Conservation (phyloP, 2,888 invertebrate genomes). For the Sphinx pinastri region DNA sequence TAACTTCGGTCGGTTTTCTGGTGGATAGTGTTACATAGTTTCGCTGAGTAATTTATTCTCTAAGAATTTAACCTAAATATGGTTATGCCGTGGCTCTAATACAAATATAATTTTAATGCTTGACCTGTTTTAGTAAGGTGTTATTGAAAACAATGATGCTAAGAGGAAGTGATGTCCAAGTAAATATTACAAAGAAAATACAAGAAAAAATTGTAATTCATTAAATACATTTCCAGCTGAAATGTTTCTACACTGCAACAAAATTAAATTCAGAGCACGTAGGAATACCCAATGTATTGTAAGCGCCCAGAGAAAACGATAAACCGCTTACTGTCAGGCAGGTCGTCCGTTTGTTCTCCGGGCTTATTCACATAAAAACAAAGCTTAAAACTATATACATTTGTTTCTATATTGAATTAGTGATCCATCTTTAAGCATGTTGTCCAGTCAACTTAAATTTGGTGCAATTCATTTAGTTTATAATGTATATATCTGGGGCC, state of each 20-base stretch:
- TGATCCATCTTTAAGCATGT: too few relatives aligned
- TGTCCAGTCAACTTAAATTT: too few relatives aligned
- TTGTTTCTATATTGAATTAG: too few relatives aligned
- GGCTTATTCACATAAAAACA: neutral
- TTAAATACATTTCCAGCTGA: neutral
- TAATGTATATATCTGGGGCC: neutral
- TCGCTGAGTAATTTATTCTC: too few relatives aligned
- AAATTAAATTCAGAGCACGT: neutral
- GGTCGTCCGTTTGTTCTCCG: neutral
- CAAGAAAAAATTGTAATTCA: neutral
- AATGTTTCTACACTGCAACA: neutral
- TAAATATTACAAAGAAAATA: neutral
- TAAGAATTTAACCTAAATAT: too few relatives aligned
- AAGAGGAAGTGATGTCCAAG: neutral
- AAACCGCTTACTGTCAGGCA: slow-evolving; percentile 19
- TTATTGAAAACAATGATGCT: too few relatives aligned
- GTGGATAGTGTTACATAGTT: too few relatives aligned
- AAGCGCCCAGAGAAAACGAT: neutral
- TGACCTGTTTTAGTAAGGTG: too few relatives aligned
- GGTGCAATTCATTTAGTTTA: neutral
- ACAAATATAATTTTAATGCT: too few relatives aligned
- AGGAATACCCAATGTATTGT: neutral
- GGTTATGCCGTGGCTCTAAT: too few relatives aligned
- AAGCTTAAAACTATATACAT: neutral
- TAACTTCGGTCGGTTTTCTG: too few relatives aligned